Base-by-base conservation (phyloP, 2,797 vertebrate species). In the Xyrichtys novacula region DNA sequence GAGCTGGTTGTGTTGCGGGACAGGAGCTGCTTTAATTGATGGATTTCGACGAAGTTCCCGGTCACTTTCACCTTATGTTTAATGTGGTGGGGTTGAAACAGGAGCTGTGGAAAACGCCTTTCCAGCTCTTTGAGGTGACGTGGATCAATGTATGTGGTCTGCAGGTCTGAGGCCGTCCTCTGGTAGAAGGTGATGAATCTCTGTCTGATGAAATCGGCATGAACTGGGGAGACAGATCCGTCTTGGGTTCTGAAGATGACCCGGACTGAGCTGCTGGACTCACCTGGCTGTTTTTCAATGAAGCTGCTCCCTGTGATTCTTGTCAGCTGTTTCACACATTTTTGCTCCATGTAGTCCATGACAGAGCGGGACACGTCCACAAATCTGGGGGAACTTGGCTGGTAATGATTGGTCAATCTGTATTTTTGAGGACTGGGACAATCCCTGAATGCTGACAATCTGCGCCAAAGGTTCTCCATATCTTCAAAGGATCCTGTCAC, bases 131-230 rank as follows among this genome's bases (percentile, higher is more conserved):
- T 16, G 1, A 1, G 9, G 6, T 58, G 3, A 0, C 22, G 16
- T 16, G 32, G 6, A 22, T 38, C 20, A 81, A 1, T 6, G 49
- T n/a, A 44, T 12, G 7, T 72, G 4, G 58, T 23, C 40, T 85
- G 72, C 22, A 94, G 65, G 57, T 90, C 85, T 0, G 89, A 90
- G 1, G 90, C 91, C 0, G 81, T 83, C 58, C 88, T 90, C 74
- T 94, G 94, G 83, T 93, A 94, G 31, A 94, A 89, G 0, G 80
- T 83, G 55, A 94, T 64, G 55, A 94, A 94, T 42, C 84, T 42
- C 61, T 92, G 87, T 70, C 78, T 84, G 58, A 86, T 80, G 3
- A 71, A 70, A 4, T 73, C 73, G 26, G 62, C 60, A 0, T 4
- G 46, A 14, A 48, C 25, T 2, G 7, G 3, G 9, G 0, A 1